Conservation (phyloP, 2,113 vertebrate genomes). For the Colaptes auratus region DNA sequence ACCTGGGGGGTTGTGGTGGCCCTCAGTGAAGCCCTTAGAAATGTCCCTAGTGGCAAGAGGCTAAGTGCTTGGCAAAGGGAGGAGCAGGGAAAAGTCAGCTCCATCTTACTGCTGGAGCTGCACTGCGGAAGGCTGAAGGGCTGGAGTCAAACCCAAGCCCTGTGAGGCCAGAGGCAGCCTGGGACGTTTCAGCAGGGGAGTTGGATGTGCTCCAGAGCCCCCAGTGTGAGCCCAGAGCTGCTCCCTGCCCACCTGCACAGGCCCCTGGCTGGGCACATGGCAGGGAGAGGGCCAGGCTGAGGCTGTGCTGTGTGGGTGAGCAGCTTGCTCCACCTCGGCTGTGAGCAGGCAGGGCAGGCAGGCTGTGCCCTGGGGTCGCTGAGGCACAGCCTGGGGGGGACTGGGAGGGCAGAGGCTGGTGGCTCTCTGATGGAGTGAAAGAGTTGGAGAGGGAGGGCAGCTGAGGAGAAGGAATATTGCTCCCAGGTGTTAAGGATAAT, state of each 20-base stretch:
- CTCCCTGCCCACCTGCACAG: neutral
- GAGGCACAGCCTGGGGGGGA: neutral
- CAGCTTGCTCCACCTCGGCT: neutral
- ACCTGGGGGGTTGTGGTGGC: neutral
- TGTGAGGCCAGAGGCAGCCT: neutral
- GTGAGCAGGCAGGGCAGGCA: neutral
- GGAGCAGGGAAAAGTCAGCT: neutral
- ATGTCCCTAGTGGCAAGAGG: neutral
- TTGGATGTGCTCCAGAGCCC: neutral
- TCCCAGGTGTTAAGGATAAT: neutral
- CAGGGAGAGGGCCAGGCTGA: neutral
- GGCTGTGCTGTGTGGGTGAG: neutral
- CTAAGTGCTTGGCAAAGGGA: neutral
- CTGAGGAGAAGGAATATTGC: neutral
- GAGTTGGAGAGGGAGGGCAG: neutral
- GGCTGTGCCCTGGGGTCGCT: neutral
- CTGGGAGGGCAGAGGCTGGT: neutral
- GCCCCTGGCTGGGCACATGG: fast-evolving
- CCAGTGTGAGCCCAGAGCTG: neutral
- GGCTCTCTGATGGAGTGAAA: neutral
- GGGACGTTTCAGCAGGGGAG: neutral
- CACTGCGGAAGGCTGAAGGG: neutral
- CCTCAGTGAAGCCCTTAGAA: neutral
- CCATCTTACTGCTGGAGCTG: neutral
- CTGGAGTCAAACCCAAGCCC: neutral